Conservation (phyloP, 1,140 invertebrate genomes). For the Bombus sibiricus region DNA sequence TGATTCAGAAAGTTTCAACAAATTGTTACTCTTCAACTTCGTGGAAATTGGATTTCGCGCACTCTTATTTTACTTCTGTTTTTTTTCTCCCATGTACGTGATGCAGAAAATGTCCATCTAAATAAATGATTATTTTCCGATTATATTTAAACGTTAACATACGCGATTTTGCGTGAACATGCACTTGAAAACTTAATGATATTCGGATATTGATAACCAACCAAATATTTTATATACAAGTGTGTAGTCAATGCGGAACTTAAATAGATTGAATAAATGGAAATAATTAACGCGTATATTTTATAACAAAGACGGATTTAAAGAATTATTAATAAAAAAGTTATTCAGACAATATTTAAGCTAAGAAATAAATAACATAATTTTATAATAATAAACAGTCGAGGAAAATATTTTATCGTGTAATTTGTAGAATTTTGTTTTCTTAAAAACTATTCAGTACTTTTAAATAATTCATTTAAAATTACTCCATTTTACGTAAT, state of each 20-base stretch:
- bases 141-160: neutral
- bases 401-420: neutral
- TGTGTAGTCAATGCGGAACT: neutral
- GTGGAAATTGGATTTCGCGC: neutral
- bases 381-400: neutral
- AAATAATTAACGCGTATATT: neutral
- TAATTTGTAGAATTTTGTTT: conserved; percentile 2
- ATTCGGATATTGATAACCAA: neutral
- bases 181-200: neutral
- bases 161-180: neutral
- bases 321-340: conserved; percentile 1
- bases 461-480: neutral
- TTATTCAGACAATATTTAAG: conserved; percentile 22
- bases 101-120: neutral
- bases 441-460: neutral
- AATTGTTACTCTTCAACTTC: neutral
- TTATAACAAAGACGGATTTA: neutral
- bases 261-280: neutral
- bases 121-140: neutral
- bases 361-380: neutral
- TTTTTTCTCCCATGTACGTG: neutral
- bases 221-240: conserved; percentile 5
- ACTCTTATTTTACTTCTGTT: neutral
- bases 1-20: neutral
- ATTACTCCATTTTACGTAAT: neutral